phyloP scores from a whole-genome alignment of 2,888 invertebrate genomes.

The Drosophila meridiana region DNA sequence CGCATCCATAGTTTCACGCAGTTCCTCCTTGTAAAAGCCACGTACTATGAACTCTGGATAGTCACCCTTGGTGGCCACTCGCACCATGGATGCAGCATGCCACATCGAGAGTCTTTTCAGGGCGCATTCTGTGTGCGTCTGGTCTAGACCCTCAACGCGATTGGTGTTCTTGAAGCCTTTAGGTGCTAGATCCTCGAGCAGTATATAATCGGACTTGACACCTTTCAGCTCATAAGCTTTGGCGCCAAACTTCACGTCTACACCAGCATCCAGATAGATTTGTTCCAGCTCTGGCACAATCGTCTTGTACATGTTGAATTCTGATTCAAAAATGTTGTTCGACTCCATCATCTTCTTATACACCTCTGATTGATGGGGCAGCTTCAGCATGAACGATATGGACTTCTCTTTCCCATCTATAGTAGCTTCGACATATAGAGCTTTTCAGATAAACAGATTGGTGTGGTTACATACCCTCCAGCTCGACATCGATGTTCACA shows the following conservation, averaged over 20 bases:
- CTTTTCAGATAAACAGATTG: background rate
- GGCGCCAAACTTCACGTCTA: slow-evolving; percentile 71
- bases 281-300: slow-evolving; percentile 78
- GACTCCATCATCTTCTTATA: slow-evolving; percentile 48
- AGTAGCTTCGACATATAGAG: background rate
- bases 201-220: slow-evolving; percentile 55
- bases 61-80: slow-evolving; percentile 58
- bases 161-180: slow-evolving; percentile 75
- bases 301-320: slow-evolving; percentile 70
- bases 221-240: slow-evolving; percentile 63
- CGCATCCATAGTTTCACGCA: slow-evolving; percentile 25
- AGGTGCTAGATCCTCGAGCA: slow-evolving; percentile 74
- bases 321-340: slow-evolving; percentile 68
- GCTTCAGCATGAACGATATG: slow-evolving; percentile 67
- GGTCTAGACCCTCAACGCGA: slow-evolving; percentile 75
- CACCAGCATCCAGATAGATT: slow-evolving; percentile 68
- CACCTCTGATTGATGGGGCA: slow-evolving; percentile 49
- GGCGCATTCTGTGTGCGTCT: slow-evolving; percentile 69
- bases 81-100: slow-evolving; percentile 80
- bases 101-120: slow-evolving; percentile 78
- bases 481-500: slow-evolving; percentile 63
- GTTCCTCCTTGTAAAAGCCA: slow-evolving; percentile 47
- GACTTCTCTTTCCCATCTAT: slow-evolving; percentile 49
- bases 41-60: slow-evolving; percentile 37
- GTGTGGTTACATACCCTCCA: slow-evolving; percentile 56